These are phyloP conservation scores for Xiphorhynchus erythropygius DNA, from an alignment of 2,797 vertebrate genomes.

Conservation along the genomic window DNA sequence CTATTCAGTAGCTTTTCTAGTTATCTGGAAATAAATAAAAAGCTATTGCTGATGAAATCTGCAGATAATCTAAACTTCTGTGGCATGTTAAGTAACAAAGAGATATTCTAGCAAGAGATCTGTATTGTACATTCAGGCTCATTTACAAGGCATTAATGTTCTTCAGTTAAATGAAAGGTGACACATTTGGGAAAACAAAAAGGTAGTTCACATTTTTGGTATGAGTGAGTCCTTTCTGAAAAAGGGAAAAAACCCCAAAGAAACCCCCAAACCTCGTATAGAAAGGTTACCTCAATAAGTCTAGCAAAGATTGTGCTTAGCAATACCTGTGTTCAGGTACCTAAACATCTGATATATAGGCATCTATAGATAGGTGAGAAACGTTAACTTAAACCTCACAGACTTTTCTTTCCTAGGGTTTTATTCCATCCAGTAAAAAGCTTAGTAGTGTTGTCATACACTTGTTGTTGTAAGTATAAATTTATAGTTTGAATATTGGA, in stretches of 20 bases:
- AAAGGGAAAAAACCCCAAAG: fast-evolving
- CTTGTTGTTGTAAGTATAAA: not conserved
- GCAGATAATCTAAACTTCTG: not conserved
- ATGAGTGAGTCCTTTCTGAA: not conserved
- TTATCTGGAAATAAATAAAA: constrained; percentile 5
- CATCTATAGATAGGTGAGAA: not conserved
- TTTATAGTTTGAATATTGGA: not conserved
- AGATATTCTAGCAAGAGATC: not conserved
- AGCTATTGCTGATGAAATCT: not conserved
- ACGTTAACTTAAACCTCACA: not conserved
- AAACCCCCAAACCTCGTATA: not conserved
- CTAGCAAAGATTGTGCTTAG: not conserved
- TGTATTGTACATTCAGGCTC: not conserved
- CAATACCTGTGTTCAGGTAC: not conserved
- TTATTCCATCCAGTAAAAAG: not conserved
- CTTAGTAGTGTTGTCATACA: not conserved
- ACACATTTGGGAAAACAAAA: not conserved
- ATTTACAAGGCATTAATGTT: not conserved
- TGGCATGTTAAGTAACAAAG: not conserved
- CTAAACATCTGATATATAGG: not conserved
- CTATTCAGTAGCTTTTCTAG: not conserved
- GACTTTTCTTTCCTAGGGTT: not conserved
- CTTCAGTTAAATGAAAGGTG: not conserved
- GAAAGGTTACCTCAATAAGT: not conserved
- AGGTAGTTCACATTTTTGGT: not conserved